Evolutionary conservation across 1,140 invertebrate genomes (phyloP).

Genomic region (Thrips palmi): DNA sequence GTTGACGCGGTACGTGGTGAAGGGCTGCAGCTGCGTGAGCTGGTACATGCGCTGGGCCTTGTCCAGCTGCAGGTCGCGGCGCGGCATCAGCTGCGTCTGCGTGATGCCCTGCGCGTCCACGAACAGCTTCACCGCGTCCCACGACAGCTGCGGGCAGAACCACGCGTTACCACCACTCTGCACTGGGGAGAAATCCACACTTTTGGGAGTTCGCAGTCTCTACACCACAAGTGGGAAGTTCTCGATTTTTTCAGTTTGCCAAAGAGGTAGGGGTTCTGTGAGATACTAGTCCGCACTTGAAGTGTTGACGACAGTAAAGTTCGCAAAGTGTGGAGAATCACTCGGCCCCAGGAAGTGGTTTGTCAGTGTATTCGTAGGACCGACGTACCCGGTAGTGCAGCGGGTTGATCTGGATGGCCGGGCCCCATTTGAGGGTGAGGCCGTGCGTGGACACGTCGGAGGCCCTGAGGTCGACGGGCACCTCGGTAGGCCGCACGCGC

Average conservation of each 20-base stretch:
- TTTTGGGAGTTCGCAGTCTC: not conserved
- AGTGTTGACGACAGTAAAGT: too few relatives aligned
- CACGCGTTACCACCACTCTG: too few relatives aligned
- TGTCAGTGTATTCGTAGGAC: too few relatives aligned
- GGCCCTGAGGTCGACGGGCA: slow-evolving; percentile 67
- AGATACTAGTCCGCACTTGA: too few relatives aligned
- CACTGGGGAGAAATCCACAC: not conserved
- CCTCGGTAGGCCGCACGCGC: slow-evolving; percentile 79
- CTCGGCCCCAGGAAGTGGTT: too few relatives aligned
- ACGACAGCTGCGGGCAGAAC: slow-evolving; percentile 42
- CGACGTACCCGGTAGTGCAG: slow-evolving; percentile 58
- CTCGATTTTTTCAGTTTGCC: too few relatives aligned
- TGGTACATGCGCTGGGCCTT: slow-evolving; percentile 46
- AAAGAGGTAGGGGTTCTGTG: too few relatives aligned
- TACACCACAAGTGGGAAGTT: too few relatives aligned
- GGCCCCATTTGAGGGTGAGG: slow-evolving; percentile 80
- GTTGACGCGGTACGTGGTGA: slow-evolving; percentile 88
- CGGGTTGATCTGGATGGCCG: slow-evolving; percentile 78
- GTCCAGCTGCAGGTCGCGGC: slow-evolving; percentile 49
- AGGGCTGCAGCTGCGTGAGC: slow-evolving; percentile 76
- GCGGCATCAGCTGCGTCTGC: slow-evolving; percentile 64
- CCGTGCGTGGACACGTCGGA: slow-evolving; percentile 76
- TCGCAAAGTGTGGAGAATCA: too few relatives aligned
- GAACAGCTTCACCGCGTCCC: slow-evolving; percentile 86
- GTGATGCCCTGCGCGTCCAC: slow-evolving; percentile 85